phyloP scores from a whole-genome alignment of 1,140 invertebrate genomes.

The Neodiprion fabricii region DNA sequence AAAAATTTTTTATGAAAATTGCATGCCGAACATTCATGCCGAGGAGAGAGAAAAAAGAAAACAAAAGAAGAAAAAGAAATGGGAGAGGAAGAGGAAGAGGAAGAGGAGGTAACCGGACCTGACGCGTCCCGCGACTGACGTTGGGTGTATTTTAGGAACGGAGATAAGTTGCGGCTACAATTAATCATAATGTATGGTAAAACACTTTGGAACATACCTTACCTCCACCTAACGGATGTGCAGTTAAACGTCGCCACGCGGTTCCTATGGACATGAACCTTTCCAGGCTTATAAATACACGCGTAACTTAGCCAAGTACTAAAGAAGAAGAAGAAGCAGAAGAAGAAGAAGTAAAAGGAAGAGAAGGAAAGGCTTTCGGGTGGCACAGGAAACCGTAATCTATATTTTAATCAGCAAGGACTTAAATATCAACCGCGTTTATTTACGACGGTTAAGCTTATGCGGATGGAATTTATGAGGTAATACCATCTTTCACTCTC shows the following conservation, averaged over 20 bases:
- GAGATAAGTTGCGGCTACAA: background rate
- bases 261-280: background rate
- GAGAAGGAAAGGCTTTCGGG: background rate
- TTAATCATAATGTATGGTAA: slow-evolving; percentile 4
- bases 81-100: no score
- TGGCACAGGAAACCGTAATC: background rate
- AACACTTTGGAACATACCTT: background rate
- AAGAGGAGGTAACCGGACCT: no score
- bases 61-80: no score
- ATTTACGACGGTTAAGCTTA: no score
- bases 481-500: no score
- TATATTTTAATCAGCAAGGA: background rate
- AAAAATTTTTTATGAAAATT: no score
- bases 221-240: background rate
- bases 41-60: no score
- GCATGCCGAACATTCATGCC: no score
- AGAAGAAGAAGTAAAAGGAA: background rate
- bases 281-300: background rate
- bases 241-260: background rate
- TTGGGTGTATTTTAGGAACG: background rate
- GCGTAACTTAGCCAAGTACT: background rate
- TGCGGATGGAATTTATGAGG: no score
- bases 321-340: no score
- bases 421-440: no score
- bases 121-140: no score